These are phyloP conservation scores for Hozukius guyotensis DNA, from an alignment of 2,797 vertebrate species.

Conservation along the genomic window DNA sequence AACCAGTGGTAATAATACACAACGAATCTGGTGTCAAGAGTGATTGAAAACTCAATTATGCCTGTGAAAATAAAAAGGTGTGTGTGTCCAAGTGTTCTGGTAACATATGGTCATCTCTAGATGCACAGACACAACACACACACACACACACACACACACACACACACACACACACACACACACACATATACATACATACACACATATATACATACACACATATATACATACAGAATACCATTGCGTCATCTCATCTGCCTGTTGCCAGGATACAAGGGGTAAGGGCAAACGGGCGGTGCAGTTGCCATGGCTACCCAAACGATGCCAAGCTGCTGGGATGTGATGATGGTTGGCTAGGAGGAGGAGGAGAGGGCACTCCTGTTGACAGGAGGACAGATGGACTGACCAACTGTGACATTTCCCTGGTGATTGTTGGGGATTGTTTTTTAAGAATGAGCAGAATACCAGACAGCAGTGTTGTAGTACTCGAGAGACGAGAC, in stretches of 20 bases:
- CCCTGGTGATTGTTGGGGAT: neutral
- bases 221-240: slow-evolving; percentile 25
- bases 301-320: slow-evolving; percentile 71
- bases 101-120: slow-evolving; percentile 42
- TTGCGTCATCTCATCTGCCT: slow-evolving; percentile 65
- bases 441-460: neutral
- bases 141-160: slow-evolving; percentile 14
- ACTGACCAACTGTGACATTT: slow-evolving; percentile 32
- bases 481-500: neutral
- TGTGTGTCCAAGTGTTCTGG: slow-evolving; percentile 10
- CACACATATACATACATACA: slow-evolving; percentile 24
- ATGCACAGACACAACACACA: neutral
- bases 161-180: too few species aligned
- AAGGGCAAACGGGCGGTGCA: slow-evolving; percentile 62
- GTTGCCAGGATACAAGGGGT: slow-evolving; percentile 83
- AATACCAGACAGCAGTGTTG: neutral
- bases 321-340: slow-evolving; percentile 68
- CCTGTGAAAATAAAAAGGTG: slow-evolving; percentile 21
- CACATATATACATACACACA: slow-evolving; percentile 10
- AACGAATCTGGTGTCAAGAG: slow-evolving; percentile 43
- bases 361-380: slow-evolving; percentile 29
- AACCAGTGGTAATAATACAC: slow-evolving; percentile 36
- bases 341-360: slow-evolving; percentile 38
- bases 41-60: slow-evolving; percentile 51
- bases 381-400: slow-evolving; percentile 54